Base-by-base conservation (phyloP, 2,888 invertebrate species). In the Callimorpha dominula region DNA sequence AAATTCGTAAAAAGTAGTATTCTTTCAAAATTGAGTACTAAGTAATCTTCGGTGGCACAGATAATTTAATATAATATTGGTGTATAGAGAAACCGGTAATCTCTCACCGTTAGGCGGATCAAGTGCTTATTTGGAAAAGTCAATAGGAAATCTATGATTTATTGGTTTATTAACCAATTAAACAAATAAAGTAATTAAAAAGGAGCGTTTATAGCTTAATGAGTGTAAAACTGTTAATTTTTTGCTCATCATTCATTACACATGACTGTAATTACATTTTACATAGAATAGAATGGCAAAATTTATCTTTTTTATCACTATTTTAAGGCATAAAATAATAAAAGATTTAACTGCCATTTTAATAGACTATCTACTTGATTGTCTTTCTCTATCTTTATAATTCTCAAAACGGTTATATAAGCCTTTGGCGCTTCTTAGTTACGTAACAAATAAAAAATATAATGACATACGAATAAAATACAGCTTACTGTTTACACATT, bases 401-500 rank as follows among this genome's bases (percentile, higher is more conserved):
- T 46, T 66, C 40, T 54, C 8, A 64, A 68, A 66, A 62, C 14
- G 73, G 70, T 66, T n/a, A 73, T n/a, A 60, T 65, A 80, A 81
- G 72, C 74, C 76, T 75, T 82, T 79, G 81, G 81, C 78, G 79
- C 77, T 73, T 69, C 72, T 70, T 73, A 73, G 67, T 71, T 64
- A 69, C 65, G 74, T 73, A 74, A 68, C 60, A 60, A 80, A 80
- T 76, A 84, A 82, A 82, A 85, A 86, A 84, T 76, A 82, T 86
- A 85, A 87, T 86, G 89, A 86, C 86, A 86, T 80, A 82, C 81
- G 82, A 86, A 86, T 88, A 86, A 89, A 88, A 89, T 87, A 87
- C 83, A 80, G 74, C 83, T 83, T 86, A 85, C 86, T 85, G 87
- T 88, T 89, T 89, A 88, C 89, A 88, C 87, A 88, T 90, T 88